Evolutionary conservation across 2,113 vertebrate genomes (phyloP).

Genomic region (Phocoena phocoena): DNA sequence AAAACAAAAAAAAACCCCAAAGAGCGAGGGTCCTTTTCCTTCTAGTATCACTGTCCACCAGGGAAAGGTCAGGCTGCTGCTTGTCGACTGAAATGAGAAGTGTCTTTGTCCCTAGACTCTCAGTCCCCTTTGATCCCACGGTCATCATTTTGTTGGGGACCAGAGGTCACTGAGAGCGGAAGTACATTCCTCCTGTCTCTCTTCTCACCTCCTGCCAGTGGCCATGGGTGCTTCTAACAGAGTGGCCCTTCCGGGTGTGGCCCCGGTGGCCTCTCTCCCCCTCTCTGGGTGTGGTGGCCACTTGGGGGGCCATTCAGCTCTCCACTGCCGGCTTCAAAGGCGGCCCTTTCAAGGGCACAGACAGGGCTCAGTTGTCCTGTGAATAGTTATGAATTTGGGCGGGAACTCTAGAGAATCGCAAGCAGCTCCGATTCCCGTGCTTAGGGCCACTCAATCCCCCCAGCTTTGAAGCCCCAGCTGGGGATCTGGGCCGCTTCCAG

Average conservation of each 20-base stretch:
- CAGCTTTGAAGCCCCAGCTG: constrained; percentile 30
- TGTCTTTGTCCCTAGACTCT: background rate
- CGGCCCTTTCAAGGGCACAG: background rate
- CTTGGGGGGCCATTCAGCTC: background rate
- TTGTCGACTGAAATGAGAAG: background rate
- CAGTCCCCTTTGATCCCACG: fast-evolving
- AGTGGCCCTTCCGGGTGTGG: background rate
- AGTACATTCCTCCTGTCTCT: background rate
- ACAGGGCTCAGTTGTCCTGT: constrained; percentile 45
- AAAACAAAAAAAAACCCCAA: background rate
- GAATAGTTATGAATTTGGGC: background rate
- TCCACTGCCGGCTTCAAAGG: background rate
- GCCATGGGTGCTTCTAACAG: background rate
- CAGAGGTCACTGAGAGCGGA: background rate
- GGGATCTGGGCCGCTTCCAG: background rate
- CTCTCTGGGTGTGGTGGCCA: background rate
- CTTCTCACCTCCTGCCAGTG: background rate
- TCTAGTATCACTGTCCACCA: background rate
- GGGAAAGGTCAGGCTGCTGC: background rate
- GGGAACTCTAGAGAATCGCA: background rate
- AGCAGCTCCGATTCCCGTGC: background rate
- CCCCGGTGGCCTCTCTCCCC: background rate
- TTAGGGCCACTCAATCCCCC: constrained; percentile 3
- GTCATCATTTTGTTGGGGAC: background rate
- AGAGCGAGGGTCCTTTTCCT: background rate